Conservation (phyloP, 1,140 invertebrate genomes). For the Globodera rostochiensis region DNA sequence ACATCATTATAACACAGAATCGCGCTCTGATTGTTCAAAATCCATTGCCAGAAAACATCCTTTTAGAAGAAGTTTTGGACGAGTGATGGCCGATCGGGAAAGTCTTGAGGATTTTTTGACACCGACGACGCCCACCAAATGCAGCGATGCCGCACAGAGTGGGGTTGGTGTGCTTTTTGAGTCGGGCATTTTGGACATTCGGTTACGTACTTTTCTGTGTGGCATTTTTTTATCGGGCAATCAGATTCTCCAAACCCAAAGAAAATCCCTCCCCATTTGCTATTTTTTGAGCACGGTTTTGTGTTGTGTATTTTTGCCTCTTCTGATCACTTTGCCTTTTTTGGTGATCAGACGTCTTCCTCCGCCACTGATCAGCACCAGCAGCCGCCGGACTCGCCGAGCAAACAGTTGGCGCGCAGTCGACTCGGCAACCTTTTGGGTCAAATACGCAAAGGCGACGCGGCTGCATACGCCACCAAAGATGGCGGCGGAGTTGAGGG, state of each 20-base stretch:
- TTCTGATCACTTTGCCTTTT: too few relatives aligned
- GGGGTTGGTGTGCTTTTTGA: background rate
- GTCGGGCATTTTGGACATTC: too few relatives aligned
- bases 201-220: too few relatives aligned
- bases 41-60: too few relatives aligned
- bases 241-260: too few relatives aligned
- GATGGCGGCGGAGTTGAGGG: constrained; percentile 38
- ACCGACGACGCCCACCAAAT: background rate
- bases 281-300: too few relatives aligned
- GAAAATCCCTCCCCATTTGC: too few relatives aligned
- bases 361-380: background rate
- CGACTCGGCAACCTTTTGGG: constrained; percentile 15
- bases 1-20: too few relatives aligned
- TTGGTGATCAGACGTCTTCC: background rate
- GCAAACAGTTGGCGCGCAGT: constrained; percentile 15
- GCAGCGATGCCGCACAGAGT: background rate
- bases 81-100: background rate
- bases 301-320: too few relatives aligned
- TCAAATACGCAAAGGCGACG: constrained; percentile 23
- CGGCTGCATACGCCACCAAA: background rate
- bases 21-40: too few relatives aligned
- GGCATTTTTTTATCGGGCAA: too few relatives aligned
- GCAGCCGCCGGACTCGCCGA: constrained; percentile 22
- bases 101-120: background rate
- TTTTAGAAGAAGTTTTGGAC: too few relatives aligned